phyloP scores from a whole-genome alignment of 2,888 invertebrate genomes.

The Brachyptera risi region DNA sequence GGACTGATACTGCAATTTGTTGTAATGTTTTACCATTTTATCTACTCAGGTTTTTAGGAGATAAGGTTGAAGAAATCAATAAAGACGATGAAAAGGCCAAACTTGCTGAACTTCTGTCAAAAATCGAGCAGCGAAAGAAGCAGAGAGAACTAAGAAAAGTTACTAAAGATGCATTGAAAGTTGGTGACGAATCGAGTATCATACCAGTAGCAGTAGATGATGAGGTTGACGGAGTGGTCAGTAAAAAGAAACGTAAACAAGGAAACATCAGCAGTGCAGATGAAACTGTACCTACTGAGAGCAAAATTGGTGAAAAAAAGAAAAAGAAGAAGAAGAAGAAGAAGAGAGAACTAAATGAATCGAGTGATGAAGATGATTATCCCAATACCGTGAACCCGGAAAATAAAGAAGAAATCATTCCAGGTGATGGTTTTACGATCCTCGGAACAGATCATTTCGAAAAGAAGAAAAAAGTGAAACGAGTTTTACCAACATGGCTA shows the following conservation, averaged over 20 bases:
- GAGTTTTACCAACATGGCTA: slow-evolving; percentile 85
- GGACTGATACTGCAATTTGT: no score
- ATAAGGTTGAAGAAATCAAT: neutral
- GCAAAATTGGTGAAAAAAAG: slow-evolving; percentile 49
- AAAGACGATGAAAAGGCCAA: slow-evolving; percentile 6
- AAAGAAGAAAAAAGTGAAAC: slow-evolving; percentile 51
- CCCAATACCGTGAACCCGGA: slow-evolving; percentile 13
- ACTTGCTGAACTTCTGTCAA: slow-evolving; percentile 28
- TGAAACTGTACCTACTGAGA: neutral
- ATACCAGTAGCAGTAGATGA: no score
- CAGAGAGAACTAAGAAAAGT: slow-evolving; percentile 5
- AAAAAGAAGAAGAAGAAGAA: slow-evolving; percentile 55
- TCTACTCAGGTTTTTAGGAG: slow-evolving; percentile 18
- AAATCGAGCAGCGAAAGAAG: slow-evolving; percentile 30
- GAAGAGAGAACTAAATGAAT: slow-evolving; percentile 13
- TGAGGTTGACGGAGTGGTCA: slow-evolving; percentile 40
- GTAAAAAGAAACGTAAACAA: no score
- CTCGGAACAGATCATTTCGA: slow-evolving; percentile 59
- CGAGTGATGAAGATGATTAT: slow-evolving; percentile 35
- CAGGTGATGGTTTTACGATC: slow-evolving; percentile 57
- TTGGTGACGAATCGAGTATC: slow-evolving; percentile 44
- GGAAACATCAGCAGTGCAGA: no score
- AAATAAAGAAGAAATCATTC: slow-evolving; percentile 20
- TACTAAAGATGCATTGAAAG: slow-evolving; percentile 31
- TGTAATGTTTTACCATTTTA: no score